A percentile compares a stretch with the other conserved stretches of the same genome.
phyloP scores from a whole-genome alignment of 2,113 vertebrate species.

The Fukomys damarensis region DNA sequence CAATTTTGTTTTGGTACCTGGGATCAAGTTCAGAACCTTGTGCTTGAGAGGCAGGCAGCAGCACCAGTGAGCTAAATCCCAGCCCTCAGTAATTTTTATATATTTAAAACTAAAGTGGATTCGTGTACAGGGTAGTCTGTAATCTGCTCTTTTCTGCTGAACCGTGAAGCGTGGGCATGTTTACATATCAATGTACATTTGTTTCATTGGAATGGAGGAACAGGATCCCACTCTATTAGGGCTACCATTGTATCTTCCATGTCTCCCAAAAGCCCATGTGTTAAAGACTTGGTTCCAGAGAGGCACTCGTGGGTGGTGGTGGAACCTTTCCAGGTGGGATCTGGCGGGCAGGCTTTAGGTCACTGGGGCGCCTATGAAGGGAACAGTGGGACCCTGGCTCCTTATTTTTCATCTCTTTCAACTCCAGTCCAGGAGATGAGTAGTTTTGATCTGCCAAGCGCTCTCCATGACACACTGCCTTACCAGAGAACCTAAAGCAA shows the following conservation, averaged over 20 bases:
- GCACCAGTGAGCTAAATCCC: too few species aligned
- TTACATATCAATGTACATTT: not conserved
- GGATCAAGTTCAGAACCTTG: too few species aligned
- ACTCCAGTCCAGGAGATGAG: not conserved
- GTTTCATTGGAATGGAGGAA: slow-evolving; percentile 21
- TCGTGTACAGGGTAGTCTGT: not conserved
- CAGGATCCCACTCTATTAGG: not conserved
- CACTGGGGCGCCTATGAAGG: not conserved
- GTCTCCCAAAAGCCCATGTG: not conserved
- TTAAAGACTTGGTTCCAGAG: not conserved
- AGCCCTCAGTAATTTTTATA: too few species aligned
- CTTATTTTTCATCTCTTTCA: not conserved
- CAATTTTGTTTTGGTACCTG: too few species aligned
- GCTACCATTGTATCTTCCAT: not conserved
- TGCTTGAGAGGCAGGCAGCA: too few species aligned
- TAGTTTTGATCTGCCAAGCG: not conserved
- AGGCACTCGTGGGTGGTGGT: too few species aligned
- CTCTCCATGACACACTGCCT: not conserved
- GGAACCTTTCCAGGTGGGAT: not conserved
- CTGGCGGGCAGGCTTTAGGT: not conserved
- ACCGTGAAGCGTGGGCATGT: not conserved
- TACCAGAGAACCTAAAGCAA: not conserved
- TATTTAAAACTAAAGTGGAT: slow-evolving; percentile 42
- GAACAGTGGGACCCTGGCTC: not conserved
- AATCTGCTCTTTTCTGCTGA: slow-evolving; percentile 45